Conservation (phyloP, 2,888 invertebrate genomes). For the Synanthedon andrenaeformis region DNA sequence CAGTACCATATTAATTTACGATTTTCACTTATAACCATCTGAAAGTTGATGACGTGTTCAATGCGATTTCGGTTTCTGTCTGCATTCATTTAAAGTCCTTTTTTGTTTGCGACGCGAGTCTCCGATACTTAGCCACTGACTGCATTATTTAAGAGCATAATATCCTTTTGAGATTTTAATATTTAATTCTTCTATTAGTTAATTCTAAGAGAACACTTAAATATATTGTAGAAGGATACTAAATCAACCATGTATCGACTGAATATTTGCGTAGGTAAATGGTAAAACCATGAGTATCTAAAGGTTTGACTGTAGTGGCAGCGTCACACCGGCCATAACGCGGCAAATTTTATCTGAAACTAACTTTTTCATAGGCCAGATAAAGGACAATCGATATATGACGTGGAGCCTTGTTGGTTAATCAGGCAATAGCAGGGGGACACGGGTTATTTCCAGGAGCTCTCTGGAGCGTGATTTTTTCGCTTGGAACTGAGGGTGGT, state of each 20-base stretch:
- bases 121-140: not conserved
- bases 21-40: constrained; percentile 55
- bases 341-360: constrained; percentile 53
- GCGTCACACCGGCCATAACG: constrained; percentile 41
- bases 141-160: too few species aligned
- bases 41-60: constrained; percentile 20
- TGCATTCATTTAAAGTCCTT: constrained; percentile 4
- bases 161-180: too few species aligned
- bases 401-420: constrained; percentile 32
- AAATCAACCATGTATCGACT: too few species aligned
- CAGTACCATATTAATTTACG: constrained; percentile 41
- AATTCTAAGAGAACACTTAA: too few species aligned
- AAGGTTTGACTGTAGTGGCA: constrained; percentile 3
- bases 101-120: not conserved
- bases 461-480: not conserved
- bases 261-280: too few species aligned
- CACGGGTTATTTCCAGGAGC: not conserved
- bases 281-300: too few species aligned
- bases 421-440: constrained; percentile 31
- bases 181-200: too few species aligned
- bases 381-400: constrained; percentile 53
- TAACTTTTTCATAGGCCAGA: constrained; percentile 41
- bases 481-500: not conserved
- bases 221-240: too few species aligned
- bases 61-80: constrained; percentile 2